phyloP scores from a whole-genome alignment of 92 coral and sea anemone genomes.

The Parazoanthus darwini region DNA sequence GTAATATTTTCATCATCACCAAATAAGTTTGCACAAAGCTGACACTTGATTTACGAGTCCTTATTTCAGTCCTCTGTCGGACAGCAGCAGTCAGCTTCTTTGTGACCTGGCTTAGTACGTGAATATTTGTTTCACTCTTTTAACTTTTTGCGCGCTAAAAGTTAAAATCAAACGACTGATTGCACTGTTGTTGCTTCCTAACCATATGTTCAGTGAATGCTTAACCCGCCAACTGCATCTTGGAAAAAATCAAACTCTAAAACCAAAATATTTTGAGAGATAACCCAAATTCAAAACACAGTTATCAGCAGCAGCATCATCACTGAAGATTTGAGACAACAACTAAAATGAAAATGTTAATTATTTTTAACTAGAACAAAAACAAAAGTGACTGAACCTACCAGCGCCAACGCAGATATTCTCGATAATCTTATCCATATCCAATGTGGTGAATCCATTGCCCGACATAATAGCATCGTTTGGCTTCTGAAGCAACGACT shows the following conservation, averaged over 20 bases:
- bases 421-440: background rate
- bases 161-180: background rate
- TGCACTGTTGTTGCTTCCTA: background rate
- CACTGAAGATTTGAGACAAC: background rate
- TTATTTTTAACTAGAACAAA: background rate
- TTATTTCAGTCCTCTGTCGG: too few relatives aligned
- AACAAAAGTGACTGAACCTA: background rate
- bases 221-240: background rate
- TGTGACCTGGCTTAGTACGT: too few relatives aligned
- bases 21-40: too few relatives aligned
- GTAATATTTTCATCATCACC: too few relatives aligned
- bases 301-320: background rate
- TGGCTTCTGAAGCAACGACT: constrained; percentile 42
- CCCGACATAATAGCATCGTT: constrained; percentile 19
- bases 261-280: background rate
- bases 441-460: background rate
- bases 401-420: constrained; percentile 18
- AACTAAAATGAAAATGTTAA: background rate
- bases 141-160: too few relatives aligned
- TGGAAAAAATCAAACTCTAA: background rate
- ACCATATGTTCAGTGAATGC: background rate
- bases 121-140: too few relatives aligned
- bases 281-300: background rate
- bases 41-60: too few relatives aligned
- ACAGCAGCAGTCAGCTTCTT: too few relatives aligned